Base-by-base conservation (phyloP, 1,140 invertebrate genomes). In the Drosophila albomicans region DNA sequence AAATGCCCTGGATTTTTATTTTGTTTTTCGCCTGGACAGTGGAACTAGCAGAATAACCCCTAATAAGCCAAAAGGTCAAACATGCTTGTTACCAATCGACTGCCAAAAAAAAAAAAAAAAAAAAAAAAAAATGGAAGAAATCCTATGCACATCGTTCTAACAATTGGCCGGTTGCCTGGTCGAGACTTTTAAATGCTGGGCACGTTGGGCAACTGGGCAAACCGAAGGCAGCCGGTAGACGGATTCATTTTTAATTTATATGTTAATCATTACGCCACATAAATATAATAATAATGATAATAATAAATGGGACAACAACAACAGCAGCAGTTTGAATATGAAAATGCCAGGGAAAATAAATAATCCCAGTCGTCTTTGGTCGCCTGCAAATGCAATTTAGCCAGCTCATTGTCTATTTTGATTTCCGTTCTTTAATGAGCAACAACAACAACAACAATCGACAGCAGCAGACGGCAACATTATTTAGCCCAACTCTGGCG, bases 211-310 rank as follows among this genome's bases (percentile, higher is more conserved):
- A 67, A 43, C 38, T 20, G 7, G 52, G 38, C 54, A 25, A 20
- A 28, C 41, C 59, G 46, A 10, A 4, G 20, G 6, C 35, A 52
- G 25, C 10, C 49, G 48, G 54, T 54, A 58, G 61, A 71, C 58
- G 69, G 72, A 79, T 74, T 78, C 75, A 59, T 77, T 80, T 80
- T 80, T 78, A 80, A 80, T 80, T 78, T 80, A 78, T 78, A 80
- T 80, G 78, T 78, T 80, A 80, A 80, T 78, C 75, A 66, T 67
- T 45, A 56, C 32, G 48, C 54, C 32, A 70, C 66, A 64, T 65
- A 76, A 72, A 65, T 71, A 72, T 65, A 65, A 20, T 15, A 41
- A 49, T 30, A 54, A 48, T 16, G 28, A 10, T 48, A 28, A 20
- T 32, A 58, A 30, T 8, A 65, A 8, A 25, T 25, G 20, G 20